Base-by-base conservation (phyloP, 2,888 invertebrate genomes). In the Alloscopus bannaensis region DNA sequence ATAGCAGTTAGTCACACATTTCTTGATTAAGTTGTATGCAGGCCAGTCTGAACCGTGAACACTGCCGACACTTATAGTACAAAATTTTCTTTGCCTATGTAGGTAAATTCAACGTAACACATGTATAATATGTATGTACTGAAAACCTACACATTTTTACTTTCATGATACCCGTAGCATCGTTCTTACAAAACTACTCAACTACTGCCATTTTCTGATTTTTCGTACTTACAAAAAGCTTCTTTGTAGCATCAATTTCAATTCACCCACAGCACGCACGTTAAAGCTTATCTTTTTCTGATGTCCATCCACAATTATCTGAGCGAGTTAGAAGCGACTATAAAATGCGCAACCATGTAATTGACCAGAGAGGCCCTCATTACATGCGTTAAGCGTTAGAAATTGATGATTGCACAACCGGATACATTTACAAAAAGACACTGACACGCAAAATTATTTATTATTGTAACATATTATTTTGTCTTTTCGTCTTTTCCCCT, bases 351-450 rank as follows among this genome's bases (percentile, higher is more conserved):
- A 52, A 18, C 29, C 36, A 47, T 26, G 47, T 76, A 75, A 75
- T 75, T 75, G 75, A 76, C 75, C 75, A 76, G 36, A 60, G 77
- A 69, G 42, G 71, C 28, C 13, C 42, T 29, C 52, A 28, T 72
- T 45, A 71, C 50, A 71, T 72, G 78, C 78, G 59, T 79, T 66
- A 66, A 65, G 71, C 71, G 71, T 79, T 66, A 6, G 71, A 79
- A 79, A 79, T 79, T 59, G 71, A 26, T 42, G 66, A 66, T 79
- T 79, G 28, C 78, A 31, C 47, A 79, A 79, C 78, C 71, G 78
- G 78, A 79, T 79, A 57, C 71, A 79, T 66, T 66, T 47, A 71
- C 20, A 52, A 60, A 66, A 71, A 66, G 11, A 26, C 72, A 50
- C 45, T 50, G 68, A 60, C 75, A 76, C 52, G 75, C 66, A 26